phyloP scores from a whole-genome alignment of 1,140 invertebrate genomes.

The Elymnias hypermnestra region DNA sequence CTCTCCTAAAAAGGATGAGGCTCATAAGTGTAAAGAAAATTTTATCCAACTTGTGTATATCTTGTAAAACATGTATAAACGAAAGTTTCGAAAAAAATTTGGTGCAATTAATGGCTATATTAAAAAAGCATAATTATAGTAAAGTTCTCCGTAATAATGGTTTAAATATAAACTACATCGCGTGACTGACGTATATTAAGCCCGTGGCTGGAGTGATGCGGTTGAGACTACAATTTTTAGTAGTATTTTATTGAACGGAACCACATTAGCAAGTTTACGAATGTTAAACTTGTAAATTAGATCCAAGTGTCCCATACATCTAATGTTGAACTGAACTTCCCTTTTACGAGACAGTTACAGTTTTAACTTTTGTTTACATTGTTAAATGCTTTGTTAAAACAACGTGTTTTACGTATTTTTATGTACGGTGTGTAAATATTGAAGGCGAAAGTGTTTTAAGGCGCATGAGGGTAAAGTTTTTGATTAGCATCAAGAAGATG shows the following conservation, averaged over 20 bases:
- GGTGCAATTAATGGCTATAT: background rate
- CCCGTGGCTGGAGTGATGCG: slow-evolving; percentile 24
- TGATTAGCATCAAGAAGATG: no score
- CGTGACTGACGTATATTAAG: slow-evolving; percentile 26
- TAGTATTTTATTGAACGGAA: slow-evolving; percentile 27
- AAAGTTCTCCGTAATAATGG: slow-evolving; percentile 4
- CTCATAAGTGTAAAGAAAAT: no score
- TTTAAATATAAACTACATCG: slow-evolving; percentile 26
- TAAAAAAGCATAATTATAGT: slow-evolving; percentile 1
- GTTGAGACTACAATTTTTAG: slow-evolving; percentile 29
- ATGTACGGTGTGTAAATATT: no score
- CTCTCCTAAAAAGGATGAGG: no score
- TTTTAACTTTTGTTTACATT: background rate
- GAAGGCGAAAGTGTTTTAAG: no score
- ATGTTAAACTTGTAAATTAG: slow-evolving; percentile 23
- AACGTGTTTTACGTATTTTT: no score
- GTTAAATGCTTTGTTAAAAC: background rate
- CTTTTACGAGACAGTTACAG: background rate
- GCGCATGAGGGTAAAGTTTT: no score
- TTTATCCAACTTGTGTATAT: no score
- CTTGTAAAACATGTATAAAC: no score
- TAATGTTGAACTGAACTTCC: slow-evolving; percentile 3
- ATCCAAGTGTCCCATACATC: slow-evolving; percentile 14
- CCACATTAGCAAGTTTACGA: slow-evolving; percentile 25
- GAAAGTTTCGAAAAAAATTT: no score